These are phyloP conservation scores for Myxocyprinus asiaticus DNA, from an alignment of 2,113 vertebrate species.

Conservation along the genomic window DNA sequence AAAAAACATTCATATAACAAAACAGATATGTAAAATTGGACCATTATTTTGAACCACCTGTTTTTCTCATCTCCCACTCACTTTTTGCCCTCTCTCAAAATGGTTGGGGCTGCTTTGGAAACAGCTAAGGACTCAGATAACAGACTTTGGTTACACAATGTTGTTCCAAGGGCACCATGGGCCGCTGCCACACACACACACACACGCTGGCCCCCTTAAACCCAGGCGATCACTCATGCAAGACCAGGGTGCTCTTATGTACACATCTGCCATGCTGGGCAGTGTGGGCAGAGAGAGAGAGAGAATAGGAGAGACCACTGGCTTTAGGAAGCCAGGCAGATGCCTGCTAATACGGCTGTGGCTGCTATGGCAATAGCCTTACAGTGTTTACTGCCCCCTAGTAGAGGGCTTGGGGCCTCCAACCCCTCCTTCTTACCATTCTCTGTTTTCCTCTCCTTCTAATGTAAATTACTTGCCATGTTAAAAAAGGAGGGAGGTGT, in stretches of 20 bases:
- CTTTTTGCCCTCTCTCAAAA: not conserved
- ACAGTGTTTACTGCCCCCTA: slow-evolving; percentile 75
- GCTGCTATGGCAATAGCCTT: slow-evolving; percentile 78
- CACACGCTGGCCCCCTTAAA: slow-evolving; percentile 55
- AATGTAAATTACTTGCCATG: slow-evolving; percentile 73
- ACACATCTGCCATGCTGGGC: slow-evolving; percentile 77
- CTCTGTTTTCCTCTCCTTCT: slow-evolving; percentile 72
- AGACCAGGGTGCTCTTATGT: slow-evolving; percentile 63
- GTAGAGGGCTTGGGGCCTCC: slow-evolving; percentile 49
- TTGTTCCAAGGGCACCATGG: slow-evolving; percentile 46
- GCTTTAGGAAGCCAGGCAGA: slow-evolving; percentile 61
- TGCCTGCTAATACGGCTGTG: slow-evolving; percentile 67
- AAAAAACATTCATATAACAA: slow-evolving; percentile 22
- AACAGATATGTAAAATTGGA: slow-evolving; percentile 51
- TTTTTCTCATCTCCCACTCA: slow-evolving; percentile 23
- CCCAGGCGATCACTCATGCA: slow-evolving; percentile 67
- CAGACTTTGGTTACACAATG: slow-evolving; percentile 47
- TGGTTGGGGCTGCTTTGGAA: slow-evolving; percentile 34
- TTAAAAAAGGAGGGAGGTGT: slow-evolving; percentile 54
- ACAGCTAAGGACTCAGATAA: slow-evolving; percentile 33
- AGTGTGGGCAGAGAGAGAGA: slow-evolving; percentile 49
- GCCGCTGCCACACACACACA: slow-evolving; percentile 37
- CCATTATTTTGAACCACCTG: slow-evolving; percentile 63
- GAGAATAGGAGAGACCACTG: slow-evolving; percentile 45
- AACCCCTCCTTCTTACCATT: slow-evolving; percentile 56